Conservation (phyloP, 1,140 invertebrate genomes). For the Hyphantria cunea region DNA sequence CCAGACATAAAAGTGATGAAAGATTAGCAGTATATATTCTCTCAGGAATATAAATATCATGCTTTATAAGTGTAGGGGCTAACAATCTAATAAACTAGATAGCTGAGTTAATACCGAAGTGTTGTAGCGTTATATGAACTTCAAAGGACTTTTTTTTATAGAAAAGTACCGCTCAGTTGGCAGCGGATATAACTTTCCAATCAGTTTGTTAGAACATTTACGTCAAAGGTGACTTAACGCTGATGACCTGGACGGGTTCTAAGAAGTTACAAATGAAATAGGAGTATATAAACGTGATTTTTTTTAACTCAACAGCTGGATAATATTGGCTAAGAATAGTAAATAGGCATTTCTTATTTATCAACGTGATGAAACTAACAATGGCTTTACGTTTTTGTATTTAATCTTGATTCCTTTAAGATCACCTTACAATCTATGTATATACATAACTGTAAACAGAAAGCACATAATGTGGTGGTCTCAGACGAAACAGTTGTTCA, state of each 20-base stretch:
- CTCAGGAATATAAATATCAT: constrained; percentile 3
- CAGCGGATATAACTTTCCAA: constrained; percentile 17
- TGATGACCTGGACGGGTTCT: constrained; percentile 11
- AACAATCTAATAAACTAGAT: constrained; percentile 20
- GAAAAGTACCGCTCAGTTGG: constrained; percentile 11
- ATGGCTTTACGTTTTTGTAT: no score
- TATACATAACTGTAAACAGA: no score
- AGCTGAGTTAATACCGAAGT: constrained; percentile 7
- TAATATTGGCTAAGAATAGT: not conserved
- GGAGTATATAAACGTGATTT: constrained; percentile 19
- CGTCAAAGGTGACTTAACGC: constrained; percentile 24
- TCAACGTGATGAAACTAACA: no score
- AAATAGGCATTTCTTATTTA: no score
- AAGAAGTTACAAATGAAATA: constrained; percentile 24
- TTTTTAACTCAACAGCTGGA: constrained; percentile 8
- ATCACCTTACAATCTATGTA: no score
- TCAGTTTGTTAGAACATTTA: constrained; percentile 22
- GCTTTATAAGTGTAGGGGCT: constrained; percentile 13
- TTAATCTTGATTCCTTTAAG: no score
- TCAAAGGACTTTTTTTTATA: constrained; percentile 21
- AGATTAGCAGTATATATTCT: constrained; percentile 1
- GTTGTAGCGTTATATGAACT: constrained; percentile 12
- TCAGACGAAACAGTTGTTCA: no score
- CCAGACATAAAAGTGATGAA: not conserved
- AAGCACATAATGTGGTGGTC: no score